Percentiles rank a stretch among this genome's conserved stretches.
Evolutionary conservation across 2,888 invertebrate species (phyloP).

Genomic region (Epinotia brunnichana): DNA sequence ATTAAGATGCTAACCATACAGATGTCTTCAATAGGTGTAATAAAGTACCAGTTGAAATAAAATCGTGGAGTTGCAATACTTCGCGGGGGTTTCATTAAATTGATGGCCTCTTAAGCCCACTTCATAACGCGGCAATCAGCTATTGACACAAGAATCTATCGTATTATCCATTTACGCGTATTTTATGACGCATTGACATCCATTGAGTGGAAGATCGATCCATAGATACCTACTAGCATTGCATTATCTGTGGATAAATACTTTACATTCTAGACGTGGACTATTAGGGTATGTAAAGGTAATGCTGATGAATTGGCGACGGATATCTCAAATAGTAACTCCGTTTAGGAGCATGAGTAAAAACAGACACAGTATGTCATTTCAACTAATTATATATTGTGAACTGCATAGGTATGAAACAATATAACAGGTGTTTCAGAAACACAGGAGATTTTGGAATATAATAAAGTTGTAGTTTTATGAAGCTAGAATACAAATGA

Average conservation of each 20-base stretch:
- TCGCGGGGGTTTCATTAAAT: conserved; percentile 67
- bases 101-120: conserved; percentile 66
- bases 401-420: background rate
- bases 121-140: conserved; percentile 68
- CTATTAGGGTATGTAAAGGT: conserved; percentile 10
- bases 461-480: background rate
- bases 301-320: conserved; percentile 20
- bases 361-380: background rate
- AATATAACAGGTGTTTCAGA: background rate
- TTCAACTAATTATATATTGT: background rate
- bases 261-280: conserved; percentile 12
- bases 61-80: conserved; percentile 65
- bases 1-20: conserved; percentile 62
- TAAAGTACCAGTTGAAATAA: conserved; percentile 74
- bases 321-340: conserved; percentile 5
- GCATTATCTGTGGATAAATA: conserved; percentile 8
- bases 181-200: conserved; percentile 41
- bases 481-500: background rate
- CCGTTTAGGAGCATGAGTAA: background rate
- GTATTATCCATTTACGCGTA: conserved; percentile 50
- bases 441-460: background rate
- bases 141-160: conserved; percentile 63
- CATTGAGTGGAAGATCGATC: conserved; percentile 32
- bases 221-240: conserved; percentile 6
- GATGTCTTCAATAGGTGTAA: conserved; percentile 61